Base-by-base conservation (phyloP, 2,797 vertebrate genomes). In the Gobionotothen gibberifrons region DNA sequence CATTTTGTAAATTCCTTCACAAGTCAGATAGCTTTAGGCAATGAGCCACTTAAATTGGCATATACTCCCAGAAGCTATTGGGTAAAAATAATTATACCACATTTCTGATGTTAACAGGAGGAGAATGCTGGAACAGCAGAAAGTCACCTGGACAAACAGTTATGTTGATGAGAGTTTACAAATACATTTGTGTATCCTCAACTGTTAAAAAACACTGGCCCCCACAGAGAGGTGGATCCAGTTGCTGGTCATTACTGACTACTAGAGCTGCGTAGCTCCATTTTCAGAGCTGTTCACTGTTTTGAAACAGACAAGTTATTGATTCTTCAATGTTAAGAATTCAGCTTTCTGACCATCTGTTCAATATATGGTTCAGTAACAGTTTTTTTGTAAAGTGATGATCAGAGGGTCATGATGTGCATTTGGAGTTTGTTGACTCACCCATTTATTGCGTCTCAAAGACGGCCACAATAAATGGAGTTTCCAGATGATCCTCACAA, bases 401-500 rank as follows among this genome's bases (percentile, higher is more conserved):
- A 69, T 67, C 67, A 66, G 46, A 15, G 19, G 67, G 72, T 73
- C 76, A 81, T 73, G 69, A 67, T 82, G 83, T 72, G 84, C 74
- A 68, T 87, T 84, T 81, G 73, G 71, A 88, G 66, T 87, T 77
- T 84, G 80, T 86, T 84, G 82, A 84, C 82, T 81, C 60, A 43
- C 53, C 75, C 74, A 49, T 88, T 85, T 79, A 64, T 63, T 69
- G 55, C 21, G 64, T 84, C 83, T 87, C 82, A 70, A 85, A 85
- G 85, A 72, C n/a, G 1, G 60, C 63, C 69, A 61, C 59, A 74
- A 74, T 85, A 82, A 86, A 88, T 69, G 59, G 74, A 79, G 79
- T 83, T 90, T 92, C 83, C 79, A 87, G 82, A 91, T 87, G 88
- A 91, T 88, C 74, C 74, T 66, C 68, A 62, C 84, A 88, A 89